Evolutionary conservation across 2,113 vertebrate species (phyloP).

Genomic region (Saccopteryx bilineata): DNA sequence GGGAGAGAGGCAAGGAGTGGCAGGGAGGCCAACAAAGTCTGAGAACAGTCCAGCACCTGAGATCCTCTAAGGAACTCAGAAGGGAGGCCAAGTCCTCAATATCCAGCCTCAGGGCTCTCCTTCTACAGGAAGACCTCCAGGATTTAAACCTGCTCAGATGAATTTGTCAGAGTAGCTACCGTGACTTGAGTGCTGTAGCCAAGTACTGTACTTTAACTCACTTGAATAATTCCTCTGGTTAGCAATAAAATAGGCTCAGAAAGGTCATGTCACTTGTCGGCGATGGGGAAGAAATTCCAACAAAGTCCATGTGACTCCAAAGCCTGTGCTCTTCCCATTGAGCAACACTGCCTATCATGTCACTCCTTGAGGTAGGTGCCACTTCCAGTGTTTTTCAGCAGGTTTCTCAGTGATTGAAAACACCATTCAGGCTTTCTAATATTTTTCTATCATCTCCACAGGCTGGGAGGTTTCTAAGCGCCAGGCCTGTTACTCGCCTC

Average conservation of each 20-base stretch:
- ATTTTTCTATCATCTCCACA: not conserved
- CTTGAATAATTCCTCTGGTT: not conserved
- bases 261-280: not conserved
- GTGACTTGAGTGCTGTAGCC: not conserved
- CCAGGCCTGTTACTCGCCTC: not conserved
- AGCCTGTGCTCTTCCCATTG: accelerated
- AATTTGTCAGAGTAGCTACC: not conserved
- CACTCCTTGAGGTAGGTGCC: accelerated
- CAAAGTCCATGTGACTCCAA: not conserved
- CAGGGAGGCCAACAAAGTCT: accelerated
- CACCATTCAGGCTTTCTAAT: accelerated
- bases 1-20: accelerated
- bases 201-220: not conserved
- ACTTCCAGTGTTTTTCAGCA: not conserved
- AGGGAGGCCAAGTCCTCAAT: not conserved
- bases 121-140: not conserved
- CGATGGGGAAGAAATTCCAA: too few species aligned
- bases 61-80: not conserved
- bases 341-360: accelerated
- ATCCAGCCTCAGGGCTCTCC: not conserved
- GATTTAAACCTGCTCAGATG: not conserved
- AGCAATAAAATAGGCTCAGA: not conserved
- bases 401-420: not conserved
- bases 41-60: not conserved
- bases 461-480: not conserved